Evolutionary conservation across 2,113 vertebrate genomes (phyloP), one percentile per base, ranked within the genome.

Genomic region (Cygnus buccinator): DNA sequence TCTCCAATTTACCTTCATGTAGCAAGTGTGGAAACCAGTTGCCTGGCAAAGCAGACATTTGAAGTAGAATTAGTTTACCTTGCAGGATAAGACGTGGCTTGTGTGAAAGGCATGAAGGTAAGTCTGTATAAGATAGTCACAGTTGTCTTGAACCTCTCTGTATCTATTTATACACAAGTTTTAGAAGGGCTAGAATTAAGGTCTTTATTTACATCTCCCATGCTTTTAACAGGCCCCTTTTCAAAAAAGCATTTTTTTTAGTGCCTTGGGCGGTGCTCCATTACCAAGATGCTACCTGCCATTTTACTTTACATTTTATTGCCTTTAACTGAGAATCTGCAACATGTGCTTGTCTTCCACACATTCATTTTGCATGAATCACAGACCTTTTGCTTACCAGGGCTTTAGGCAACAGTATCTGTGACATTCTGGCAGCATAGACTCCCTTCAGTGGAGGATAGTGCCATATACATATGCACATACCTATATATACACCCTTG

Each of bases 21-120:
- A 99, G 97, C 89, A 96, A 94, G 89, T 98, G 98, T 95, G 99
- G 99, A 94, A 99, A 99, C 98, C 99, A 99, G 91, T 85, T 98
- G 66, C 99, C 99, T 99, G 95, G 93, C 54, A 90, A 94, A 96
- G 43, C n/a, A 93, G 95, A 92, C 17, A 97, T 97, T 97, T 52
- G 87, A 68, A 88, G 82, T 37, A 89, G 54, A 43, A 58, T 94
- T 82, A 94, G 41, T 89, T 92, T 90, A 46, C 37, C 58, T 93
- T 62, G 31, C 84, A 84, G 61, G 44, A 31, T 1, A 6, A 83
- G 50, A 62, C 0, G 1, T 62, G n/a, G 86, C 31, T 84, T 29
- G 16, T 10, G 11, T 28, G 48, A 73, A 84, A 89, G 29, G 65
- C 33, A n/a, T 0, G 0, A 58, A 67, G 61, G 61, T 39, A 82